Evolutionary conservation across 2,113 vertebrate genomes (phyloP), one percentile per base, ranked within the genome.

Genomic region (Pantherophis guttatus): DNA sequence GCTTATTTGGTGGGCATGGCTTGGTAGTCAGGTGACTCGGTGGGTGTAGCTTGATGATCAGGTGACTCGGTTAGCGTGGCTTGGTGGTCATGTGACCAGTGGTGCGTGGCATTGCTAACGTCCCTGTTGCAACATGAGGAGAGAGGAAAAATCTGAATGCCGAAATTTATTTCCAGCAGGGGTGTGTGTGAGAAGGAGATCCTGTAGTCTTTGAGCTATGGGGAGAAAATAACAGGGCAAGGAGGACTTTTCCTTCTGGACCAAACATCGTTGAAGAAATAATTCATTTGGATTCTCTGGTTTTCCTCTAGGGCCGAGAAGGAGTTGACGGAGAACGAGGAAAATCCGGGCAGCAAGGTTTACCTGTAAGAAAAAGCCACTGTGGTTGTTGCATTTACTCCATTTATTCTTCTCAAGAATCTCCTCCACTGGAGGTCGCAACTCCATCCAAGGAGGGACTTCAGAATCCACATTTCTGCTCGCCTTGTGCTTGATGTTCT

Each of bases 241-340:
- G n/a, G 15, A 13, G 5, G 39, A 39, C 7, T 3, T 58, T 50
- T 29, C 10, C 39, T 29, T n/a, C 65, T 33, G 54, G 9, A 6
- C 19, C 12, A 48, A 29, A 91, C 3, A 48, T 39, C 4, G 0
- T 17, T 89, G 0, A 1, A 58, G 50, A 19, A 58, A n/a, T 86
- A 88, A 0, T 55, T 55, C 94, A 95, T 57, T 92, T 89, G 5
- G 92, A 93, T 11, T 93, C 70, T 95, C 92, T 94, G 54, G 94
- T 90, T 95, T 94, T 55, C 89, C 97, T 97, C 92, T 92, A 99
- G 99, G 99, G 99, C 93, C 99, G 98, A 94, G 98, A 98, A 93
- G 99, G 99, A 26, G 95, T 99, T 88, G 98, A 98, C 93, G 99
- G 99, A 93, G 97, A 97, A 91, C 98, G 99, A 97, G 99, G 99